These are phyloP conservation scores for Iguana delicatissima DNA, from an alignment of 2,797 vertebrate species.

Conservation along the genomic window DNA sequence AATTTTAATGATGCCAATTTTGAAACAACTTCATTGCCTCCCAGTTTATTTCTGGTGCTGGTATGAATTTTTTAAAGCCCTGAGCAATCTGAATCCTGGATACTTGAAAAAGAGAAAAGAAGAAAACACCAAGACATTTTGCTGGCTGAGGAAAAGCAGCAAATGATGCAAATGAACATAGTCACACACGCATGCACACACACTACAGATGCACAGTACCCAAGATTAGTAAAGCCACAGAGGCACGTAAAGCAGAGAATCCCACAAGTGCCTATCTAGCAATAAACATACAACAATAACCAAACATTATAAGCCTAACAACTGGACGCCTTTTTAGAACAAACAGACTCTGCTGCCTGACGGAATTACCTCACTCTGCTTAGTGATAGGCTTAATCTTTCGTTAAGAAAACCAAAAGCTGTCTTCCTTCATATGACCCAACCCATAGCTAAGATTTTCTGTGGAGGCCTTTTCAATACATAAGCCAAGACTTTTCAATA, in stretches of 20 bases:
- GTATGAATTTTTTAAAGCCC: neutral
- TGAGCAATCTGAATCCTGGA: too few species aligned
- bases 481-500: neutral
- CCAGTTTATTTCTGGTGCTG: neutral
- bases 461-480: neutral
- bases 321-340: neutral
- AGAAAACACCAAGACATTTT: too few species aligned
- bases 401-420: neutral
- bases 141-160: too few species aligned
- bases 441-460: neutral
- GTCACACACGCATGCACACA: too few species aligned
- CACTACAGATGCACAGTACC: too few species aligned
- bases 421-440: neutral
- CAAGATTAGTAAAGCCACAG: too few species aligned
- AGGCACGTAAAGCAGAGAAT: too few species aligned
- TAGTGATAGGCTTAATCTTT: neutral
- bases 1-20: neutral
- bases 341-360: neutral
- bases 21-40: neutral
- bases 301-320: neutral
- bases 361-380: neutral
- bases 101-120: too few species aligned
- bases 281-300: neutral
- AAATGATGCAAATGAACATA: too few species aligned
- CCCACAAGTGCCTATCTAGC: neutral